Percentiles rank a stretch among this genome's conserved stretches.
These are phyloP conservation scores for Chunga burmeisteri DNA, from an alignment of 2,113 vertebrate genomes.

Conservation along the genomic window DNA sequence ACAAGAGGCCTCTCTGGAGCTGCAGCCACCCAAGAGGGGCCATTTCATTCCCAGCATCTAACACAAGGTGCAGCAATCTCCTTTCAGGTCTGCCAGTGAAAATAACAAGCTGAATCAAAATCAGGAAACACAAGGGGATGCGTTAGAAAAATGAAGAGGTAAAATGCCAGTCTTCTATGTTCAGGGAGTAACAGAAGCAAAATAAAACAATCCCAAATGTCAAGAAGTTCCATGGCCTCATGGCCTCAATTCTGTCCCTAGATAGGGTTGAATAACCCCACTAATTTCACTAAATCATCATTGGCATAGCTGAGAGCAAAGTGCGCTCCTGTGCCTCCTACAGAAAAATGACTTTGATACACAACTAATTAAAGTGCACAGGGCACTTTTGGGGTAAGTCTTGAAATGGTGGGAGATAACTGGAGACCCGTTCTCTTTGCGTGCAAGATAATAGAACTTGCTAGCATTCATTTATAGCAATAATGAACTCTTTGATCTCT, in stretches of 20 bases:
- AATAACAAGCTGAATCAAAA: background rate
- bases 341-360: background rate
- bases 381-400: background rate
- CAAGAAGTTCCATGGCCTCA: background rate
- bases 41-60: background rate
- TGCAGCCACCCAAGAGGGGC: background rate
- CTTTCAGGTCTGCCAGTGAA: background rate
- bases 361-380: background rate
- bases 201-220: background rate
- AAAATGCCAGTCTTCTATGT: background rate
- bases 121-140: background rate
- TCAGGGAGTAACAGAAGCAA: background rate
- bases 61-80: background rate
- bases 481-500: slow-evolving; percentile 34
- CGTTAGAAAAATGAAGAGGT: background rate
- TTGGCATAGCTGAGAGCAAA: background rate
- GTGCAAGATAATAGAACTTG: background rate
- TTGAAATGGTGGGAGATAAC: background rate
- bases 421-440: background rate
- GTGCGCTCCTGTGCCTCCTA: accelerated
- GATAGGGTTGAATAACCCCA: background rate
- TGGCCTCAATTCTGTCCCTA: background rate
- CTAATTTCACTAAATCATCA: background rate
- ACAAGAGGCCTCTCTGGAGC: background rate
- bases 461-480: background rate